Evolutionary conservation across 2,888 invertebrate species (phyloP).

Genomic region (Chydorus sphaericus): DNA sequence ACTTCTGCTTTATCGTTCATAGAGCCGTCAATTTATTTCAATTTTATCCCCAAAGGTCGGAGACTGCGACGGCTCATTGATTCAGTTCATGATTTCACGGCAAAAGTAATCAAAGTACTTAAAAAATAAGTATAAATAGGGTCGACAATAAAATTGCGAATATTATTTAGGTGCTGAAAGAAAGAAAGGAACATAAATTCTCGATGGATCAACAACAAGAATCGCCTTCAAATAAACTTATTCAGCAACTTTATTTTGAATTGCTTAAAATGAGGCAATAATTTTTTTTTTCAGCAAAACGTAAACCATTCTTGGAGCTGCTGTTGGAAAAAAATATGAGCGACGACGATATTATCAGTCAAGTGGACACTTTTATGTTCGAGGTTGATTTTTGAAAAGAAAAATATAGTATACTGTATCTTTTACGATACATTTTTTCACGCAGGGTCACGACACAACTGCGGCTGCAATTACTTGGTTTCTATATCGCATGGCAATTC

Average conservation of each 20-base stretch:
- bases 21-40: neutral
- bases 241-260: neutral
- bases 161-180: neutral
- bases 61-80: neutral
- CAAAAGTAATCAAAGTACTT: no score
- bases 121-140: no score
- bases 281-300: neutral
- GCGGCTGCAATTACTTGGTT: constrained; percentile 39
- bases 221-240: neutral
- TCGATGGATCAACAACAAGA: no score
- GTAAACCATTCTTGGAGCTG: constrained; percentile 26
- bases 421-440: neutral
- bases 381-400: constrained; percentile 29
- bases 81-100: neutral
- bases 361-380: constrained; percentile 31
- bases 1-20: neutral
- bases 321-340: constrained; percentile 25
- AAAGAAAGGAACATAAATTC: neutral
- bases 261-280: neutral
- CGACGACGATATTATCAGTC: constrained; percentile 28
- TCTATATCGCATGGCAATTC: constrained; percentile 34
- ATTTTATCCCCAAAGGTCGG: neutral
- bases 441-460: constrained; percentile 41
- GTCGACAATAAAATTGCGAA: no score
- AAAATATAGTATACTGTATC: no score